Evolutionary conservation across 2,888 invertebrate species (phyloP).

Genomic region (Corythucha ciliata): DNA sequence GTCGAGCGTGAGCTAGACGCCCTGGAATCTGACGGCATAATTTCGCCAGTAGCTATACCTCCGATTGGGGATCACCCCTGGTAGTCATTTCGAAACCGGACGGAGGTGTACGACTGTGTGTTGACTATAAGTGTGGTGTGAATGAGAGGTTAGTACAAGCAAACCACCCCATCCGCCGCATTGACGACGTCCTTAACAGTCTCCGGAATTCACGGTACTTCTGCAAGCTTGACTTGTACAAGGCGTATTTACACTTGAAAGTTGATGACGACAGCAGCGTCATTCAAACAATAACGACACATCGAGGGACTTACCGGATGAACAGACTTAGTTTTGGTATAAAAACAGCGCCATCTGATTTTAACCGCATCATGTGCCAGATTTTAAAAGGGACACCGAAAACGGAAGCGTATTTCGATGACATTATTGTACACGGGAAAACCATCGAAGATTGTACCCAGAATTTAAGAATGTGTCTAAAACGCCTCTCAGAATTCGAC

Average conservation of each 20-base stretch:
- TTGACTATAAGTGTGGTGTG: constrained; percentile 16
- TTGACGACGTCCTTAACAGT: constrained; percentile 25
- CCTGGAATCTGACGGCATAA: constrained; percentile 11
- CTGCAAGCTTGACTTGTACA: constrained; percentile 14
- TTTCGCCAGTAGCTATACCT: constrained; percentile 10
- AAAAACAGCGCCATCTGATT: constrained; percentile 29
- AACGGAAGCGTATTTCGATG: constrained; percentile 17
- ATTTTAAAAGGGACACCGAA: constrained; percentile 24
- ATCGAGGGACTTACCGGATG: constrained; percentile 13
- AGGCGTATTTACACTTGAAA: constrained; percentile 14
- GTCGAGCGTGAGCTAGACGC: background rate
- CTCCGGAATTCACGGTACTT: constrained; percentile 11
- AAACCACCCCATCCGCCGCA: constrained; percentile 29
- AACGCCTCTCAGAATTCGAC: constrained; percentile 13
- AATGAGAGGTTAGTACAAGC: constrained; percentile 27
- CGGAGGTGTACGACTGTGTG: constrained; percentile 14
- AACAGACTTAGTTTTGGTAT: constrained; percentile 24
- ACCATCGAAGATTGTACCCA: constrained; percentile 7
- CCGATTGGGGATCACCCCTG: constrained; percentile 22
- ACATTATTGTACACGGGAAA: constrained; percentile 20
- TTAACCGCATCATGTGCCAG: constrained; percentile 26
- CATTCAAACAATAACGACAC: constrained; percentile 15
- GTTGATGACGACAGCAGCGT: constrained; percentile 13
- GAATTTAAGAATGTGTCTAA: constrained; percentile 6
- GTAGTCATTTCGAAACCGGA: constrained; percentile 18